A percentile compares a stretch with the other conserved stretches of the same genome.
Evolutionary conservation across 2,113 vertebrate species (phyloP).

Genomic region (Actenoides lindsayi): DNA sequence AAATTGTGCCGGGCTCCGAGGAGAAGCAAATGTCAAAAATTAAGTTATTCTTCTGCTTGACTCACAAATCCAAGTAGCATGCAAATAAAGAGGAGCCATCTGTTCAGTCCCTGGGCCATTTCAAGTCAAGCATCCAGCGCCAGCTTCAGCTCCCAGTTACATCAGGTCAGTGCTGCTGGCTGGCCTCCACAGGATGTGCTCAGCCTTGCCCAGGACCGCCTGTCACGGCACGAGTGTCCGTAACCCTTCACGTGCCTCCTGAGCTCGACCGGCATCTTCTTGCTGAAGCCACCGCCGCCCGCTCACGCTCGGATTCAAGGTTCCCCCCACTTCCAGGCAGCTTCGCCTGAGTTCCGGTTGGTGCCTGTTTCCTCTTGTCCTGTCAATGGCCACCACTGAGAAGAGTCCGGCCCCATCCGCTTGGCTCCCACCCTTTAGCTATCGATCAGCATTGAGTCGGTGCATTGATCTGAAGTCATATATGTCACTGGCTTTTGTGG

Average conservation of each 20-base stretch:
- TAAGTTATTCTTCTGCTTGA: constrained; percentile 70
- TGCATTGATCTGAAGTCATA: neutral
- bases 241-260: neutral
- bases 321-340: neutral
- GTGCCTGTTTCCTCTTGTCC: neutral
- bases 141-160: constrained; percentile 26
- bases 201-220: neutral
- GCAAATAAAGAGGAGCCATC: constrained; percentile 71
- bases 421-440: neutral
- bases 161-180: constrained; percentile 24
- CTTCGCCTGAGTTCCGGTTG: neutral
- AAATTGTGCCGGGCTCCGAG: constrained; percentile 53
- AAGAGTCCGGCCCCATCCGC: neutral
- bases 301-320: neutral
- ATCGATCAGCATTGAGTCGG: neutral
- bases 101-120: constrained; percentile 64
- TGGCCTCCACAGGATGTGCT: neutral
- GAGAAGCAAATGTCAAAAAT: constrained; percentile 73
- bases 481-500: neutral
- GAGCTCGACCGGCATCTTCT: neutral
- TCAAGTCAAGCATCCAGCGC: constrained; percentile 19
- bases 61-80: constrained; percentile 66
- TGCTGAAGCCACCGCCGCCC: neutral
- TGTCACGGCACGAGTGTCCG: neutral
- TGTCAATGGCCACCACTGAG: neutral